These are phyloP conservation scores for Ditylenchus dipsaci DNA, from an alignment of 1,140 invertebrate species.

Conservation along the genomic window DNA sequence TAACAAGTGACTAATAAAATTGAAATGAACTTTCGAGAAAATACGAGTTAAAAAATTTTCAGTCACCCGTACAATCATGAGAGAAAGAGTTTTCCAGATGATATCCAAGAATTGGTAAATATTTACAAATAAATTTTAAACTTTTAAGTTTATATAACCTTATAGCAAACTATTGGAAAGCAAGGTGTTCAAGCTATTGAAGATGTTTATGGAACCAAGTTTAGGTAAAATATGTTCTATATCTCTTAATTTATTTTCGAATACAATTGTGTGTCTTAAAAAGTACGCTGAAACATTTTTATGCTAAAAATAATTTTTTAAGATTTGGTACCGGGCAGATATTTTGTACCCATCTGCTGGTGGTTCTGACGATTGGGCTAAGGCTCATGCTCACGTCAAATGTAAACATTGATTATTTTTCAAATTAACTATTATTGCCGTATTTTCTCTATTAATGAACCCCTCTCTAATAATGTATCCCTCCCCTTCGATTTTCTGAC, in stretches of 20 bases:
- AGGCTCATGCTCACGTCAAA: conserved; percentile 57
- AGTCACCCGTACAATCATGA: conserved; percentile 54
- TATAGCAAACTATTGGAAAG: conserved; percentile 45
- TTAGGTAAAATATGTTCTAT: conserved; percentile 27
- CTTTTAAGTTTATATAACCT: neutral
- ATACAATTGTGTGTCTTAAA: too few species aligned
- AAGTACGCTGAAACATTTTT: too few species aligned
- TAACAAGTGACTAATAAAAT: too few species aligned
- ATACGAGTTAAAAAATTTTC: too few species aligned
- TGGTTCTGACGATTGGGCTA: conserved; percentile 61
- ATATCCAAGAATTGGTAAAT: conserved; percentile 52
- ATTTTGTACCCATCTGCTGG: conserved; percentile 60
- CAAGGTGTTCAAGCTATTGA: conserved; percentile 52
- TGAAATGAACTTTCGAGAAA: too few species aligned
- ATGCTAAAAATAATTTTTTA: too few species aligned
- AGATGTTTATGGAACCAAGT: conserved; percentile 52
- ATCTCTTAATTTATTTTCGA: neutral
- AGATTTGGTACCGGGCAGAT: conserved; percentile 58
- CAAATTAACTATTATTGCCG: too few species aligned
- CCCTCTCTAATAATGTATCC: too few species aligned
- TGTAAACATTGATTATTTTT: conserved; percentile 15
- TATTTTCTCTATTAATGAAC: too few species aligned
- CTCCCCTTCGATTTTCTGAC: too few species aligned
- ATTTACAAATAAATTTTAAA: neutral
- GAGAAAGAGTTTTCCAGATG: conserved; percentile 45